Base-by-base conservation (phyloP, 1,140 invertebrate species). In the Subanguina moxae region DNA sequence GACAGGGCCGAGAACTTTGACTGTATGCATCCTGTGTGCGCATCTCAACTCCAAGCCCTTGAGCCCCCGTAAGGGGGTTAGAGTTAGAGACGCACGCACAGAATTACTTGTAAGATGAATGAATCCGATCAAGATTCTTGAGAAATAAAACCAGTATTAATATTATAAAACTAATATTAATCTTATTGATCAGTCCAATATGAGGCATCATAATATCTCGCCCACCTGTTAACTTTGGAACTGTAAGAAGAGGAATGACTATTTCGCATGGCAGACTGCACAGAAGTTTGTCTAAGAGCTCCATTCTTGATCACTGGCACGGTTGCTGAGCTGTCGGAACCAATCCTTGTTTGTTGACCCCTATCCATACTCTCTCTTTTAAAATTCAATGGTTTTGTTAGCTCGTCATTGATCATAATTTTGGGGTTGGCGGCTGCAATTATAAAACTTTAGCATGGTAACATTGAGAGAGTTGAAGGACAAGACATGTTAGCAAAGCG, bases 361-460 rank as follows among this genome's bases (percentile, higher is more conserved):
- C 38, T 42, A 32, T 45, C n/a, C 19, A 38, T 27, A 57, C 64
- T 38, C 25, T 57, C 57, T 3, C 57, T 38, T 32, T 48, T 57
- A 30, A 43, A 23, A 25, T 57, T 71, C 25, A 75, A 38, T 19
- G 73, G 70, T 52, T 68, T 59, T 23, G 45, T n/a, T 21, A 71
- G 25, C 30, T 80, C 71, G 45, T 77, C 75, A 45, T 64, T 76
- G 66, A 76, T 80, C 28, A 76, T 67, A 65, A 76, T 76, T 57
- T 62, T 76, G 19, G 75, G 75, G 63, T 76, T 76, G 32, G 62
- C 23, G 8, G 48, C 48, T 52, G 48, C n/a, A 52, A 52, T 7
- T 5, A 7, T 52, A 8, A 52, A 21, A 3, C 3, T 3, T 21
- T 52, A 5, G 17, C 3, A 52, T 7, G n/a, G 8, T 7, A 3